Evolutionary conservation across 2,888 invertebrate species (phyloP).

Genomic region (Noctua janthe): DNA sequence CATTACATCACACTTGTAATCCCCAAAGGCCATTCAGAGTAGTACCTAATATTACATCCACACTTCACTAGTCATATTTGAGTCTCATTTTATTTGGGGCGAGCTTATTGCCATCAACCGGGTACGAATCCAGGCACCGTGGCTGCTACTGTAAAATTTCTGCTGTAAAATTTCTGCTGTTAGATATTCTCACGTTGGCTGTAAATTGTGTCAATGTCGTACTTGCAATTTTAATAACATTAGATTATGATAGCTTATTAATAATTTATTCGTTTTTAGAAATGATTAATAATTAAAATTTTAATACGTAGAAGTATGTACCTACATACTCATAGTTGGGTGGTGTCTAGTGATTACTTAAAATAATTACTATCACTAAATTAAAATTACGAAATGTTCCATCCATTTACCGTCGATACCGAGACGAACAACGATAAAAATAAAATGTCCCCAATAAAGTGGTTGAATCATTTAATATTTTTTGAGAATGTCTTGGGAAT

Average conservation of each 20-base stretch:
- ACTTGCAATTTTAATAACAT: not conserved
- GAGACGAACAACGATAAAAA: not conserved
- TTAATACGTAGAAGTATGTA: not conserved
- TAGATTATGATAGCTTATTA: not conserved
- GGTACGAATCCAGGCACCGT: too few species aligned
- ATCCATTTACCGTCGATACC: not conserved
- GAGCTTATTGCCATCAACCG: too few species aligned
- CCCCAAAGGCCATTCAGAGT: too few species aligned
- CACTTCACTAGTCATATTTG: too few species aligned
- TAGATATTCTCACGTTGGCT: not conserved
- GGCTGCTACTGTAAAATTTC: not conserved
- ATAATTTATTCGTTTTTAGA: not conserved
- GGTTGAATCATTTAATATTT: slow-evolving; percentile 9
- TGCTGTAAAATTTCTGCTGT: not conserved
- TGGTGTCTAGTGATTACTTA: not conserved
- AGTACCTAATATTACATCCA: too few species aligned
- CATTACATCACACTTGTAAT: too few species aligned
- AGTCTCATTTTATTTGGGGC: too few species aligned
- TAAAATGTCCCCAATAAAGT: slow-evolving; percentile 25
- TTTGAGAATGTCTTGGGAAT: slow-evolving; percentile 21
- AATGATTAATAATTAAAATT: too few species aligned
- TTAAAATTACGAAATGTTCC: not conserved
- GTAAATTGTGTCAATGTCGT: not conserved
- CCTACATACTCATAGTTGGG: not conserved
- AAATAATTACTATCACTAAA: not conserved